Conservation (phyloP, 2,888 invertebrate genomes). For the Dromius quadrimaculatus region DNA sequence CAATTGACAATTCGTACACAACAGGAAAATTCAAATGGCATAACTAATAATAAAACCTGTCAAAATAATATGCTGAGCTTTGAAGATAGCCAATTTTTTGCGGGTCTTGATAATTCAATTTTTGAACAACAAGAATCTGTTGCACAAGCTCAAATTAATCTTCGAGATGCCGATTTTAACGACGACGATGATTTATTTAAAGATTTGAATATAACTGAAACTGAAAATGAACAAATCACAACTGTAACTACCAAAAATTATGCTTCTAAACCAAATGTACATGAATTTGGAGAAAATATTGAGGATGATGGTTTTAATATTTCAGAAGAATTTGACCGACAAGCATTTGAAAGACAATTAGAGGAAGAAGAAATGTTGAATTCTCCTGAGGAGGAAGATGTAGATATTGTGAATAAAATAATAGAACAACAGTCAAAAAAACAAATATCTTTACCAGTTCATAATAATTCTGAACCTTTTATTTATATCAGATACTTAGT, state of each 20-base stretch:
- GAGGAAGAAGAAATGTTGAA: slow-evolving; percentile 28
- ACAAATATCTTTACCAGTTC: slow-evolving; percentile 53
- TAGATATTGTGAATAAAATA: slow-evolving; percentile 2
- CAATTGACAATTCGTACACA: slow-evolving; percentile 12
- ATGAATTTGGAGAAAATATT: not conserved
- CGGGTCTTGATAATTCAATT: not conserved
- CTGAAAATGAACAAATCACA: slow-evolving; percentile 55
- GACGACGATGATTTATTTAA: slow-evolving; percentile 60
- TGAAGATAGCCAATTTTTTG: slow-evolving; percentile 13
- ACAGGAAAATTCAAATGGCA: slow-evolving; percentile 37
- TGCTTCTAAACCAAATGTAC: not conserved
- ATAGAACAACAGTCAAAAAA: slow-evolving; percentile 5
- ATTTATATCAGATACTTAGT: slow-evolving; percentile 67
- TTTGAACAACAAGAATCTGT: slow-evolving; percentile 46
- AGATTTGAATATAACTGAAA: slow-evolving; percentile 60
- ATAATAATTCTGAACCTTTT: slow-evolving; percentile 63
- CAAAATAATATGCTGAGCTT: not conserved
- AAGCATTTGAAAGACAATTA: slow-evolving; percentile 11
- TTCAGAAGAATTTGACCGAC: slow-evolving; percentile 11
- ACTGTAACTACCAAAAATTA: not conserved
- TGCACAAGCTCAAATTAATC: slow-evolving; percentile 35
- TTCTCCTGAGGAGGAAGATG: slow-evolving; percentile 1
- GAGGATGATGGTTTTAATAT: not conserved
- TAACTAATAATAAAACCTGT: too few species aligned
- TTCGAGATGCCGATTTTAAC: slow-evolving; percentile 54